phyloP scores from a whole-genome alignment of 2,888 invertebrate genomes.

The Acronicta psi region DNA sequence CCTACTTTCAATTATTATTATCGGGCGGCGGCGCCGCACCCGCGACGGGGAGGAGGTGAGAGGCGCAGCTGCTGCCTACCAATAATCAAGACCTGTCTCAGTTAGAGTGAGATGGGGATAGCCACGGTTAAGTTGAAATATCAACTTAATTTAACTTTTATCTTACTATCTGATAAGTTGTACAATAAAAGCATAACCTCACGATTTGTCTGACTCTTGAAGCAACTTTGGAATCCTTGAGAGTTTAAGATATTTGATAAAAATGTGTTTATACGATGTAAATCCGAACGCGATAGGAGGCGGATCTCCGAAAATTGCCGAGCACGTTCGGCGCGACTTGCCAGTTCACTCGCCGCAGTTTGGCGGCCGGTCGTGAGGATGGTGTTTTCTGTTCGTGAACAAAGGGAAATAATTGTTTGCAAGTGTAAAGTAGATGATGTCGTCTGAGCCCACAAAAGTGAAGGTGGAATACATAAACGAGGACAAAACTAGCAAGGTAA shows the following conservation, averaged over 20 bases:
- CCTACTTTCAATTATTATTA: constrained; percentile 90
- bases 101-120: constrained; percentile 80
- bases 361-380: constrained; percentile 88
- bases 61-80: constrained; percentile 90
- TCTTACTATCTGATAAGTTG: not conserved
- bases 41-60: constrained; percentile 88
- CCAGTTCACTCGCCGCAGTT: constrained; percentile 87
- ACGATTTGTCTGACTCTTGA: constrained; percentile 23
- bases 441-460: constrained; percentile 86
- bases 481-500: constrained; percentile 86
- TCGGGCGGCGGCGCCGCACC: constrained; percentile 87
- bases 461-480: constrained; percentile 86
- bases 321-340: constrained; percentile 74
- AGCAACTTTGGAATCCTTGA: constrained; percentile 17
- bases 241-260: constrained; percentile 41
- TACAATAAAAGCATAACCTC: not conserved
- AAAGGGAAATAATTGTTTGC: constrained; percentile 83
- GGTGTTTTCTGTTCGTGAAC: constrained; percentile 84
- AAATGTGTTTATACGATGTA: constrained; percentile 65
- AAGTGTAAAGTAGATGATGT: constrained; percentile 86
- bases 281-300: constrained; percentile 86
- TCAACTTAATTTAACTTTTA: constrained; percentile 33
- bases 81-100: constrained; percentile 87
- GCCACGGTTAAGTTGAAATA: constrained; percentile 56
- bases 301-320: constrained; percentile 86